Evolutionary conservation across 1,140 invertebrate species (phyloP).

Genomic region (Schlechtendalia chinensis): DNA sequence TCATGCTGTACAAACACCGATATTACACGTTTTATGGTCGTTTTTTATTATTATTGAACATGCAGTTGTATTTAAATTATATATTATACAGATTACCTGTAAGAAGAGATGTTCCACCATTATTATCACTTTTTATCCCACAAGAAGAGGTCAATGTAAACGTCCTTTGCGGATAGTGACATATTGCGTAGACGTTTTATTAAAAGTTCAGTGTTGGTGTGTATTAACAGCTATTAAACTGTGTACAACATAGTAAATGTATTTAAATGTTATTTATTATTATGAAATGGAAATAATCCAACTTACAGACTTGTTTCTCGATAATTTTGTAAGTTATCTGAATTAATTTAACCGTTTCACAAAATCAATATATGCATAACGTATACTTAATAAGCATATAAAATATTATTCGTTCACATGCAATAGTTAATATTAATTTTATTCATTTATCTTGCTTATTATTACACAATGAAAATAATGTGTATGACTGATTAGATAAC

Average conservation of each 20-base stretch:
- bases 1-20: not conserved
- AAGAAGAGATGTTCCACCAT: not conserved
- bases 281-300: not conserved
- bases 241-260: not conserved
- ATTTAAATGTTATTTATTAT: conserved; percentile 1
- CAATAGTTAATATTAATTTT: not conserved
- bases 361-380: not conserved
- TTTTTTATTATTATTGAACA: no score
- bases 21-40: not conserved
- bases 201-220: not conserved
- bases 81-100: not conserved
- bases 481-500: not conserved
- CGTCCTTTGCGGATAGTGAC: conserved; percentile 12
- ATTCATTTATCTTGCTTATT: not conserved
- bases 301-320: not conserved
- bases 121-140: not conserved
- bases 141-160: conserved; percentile 18
- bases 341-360: not conserved
- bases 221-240: not conserved
- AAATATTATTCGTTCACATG: not conserved
- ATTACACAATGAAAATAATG: not conserved
- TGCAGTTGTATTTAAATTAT: conserved; percentile 9
- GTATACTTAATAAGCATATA: not conserved
- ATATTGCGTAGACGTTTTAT: not conserved
- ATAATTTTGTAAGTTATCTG: conserved; percentile 8